phyloP scores from a whole-genome alignment of 2,888 invertebrate genomes.

The Philonicus albiceps region DNA sequence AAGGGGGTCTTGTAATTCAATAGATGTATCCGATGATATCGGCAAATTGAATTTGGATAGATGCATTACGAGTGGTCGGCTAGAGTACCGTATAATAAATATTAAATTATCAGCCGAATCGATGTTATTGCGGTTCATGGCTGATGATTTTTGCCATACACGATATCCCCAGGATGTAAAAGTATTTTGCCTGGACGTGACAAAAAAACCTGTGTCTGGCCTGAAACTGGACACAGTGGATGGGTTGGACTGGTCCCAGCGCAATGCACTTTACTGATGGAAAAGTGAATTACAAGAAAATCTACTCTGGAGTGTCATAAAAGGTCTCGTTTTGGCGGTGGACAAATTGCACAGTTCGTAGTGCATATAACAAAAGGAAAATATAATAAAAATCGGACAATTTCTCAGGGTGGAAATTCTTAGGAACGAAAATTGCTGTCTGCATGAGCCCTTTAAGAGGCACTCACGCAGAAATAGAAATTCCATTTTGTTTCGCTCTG shows the following conservation, averaged over 20 bases:
- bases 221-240: neutral
- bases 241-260: neutral
- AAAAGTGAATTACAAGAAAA: conserved; percentile 39
- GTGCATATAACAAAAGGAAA: conserved; percentile 13
- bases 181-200: conserved; percentile 11
- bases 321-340: conserved; percentile 1
- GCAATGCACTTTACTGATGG: conserved; percentile 27
- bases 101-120: conserved; percentile 20
- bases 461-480: conserved; percentile 31
- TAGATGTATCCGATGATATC: neutral
- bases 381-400: conserved; percentile 21
- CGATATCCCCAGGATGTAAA: neutral
- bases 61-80: neutral
- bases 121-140: neutral
- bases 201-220: neutral
- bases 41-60: neutral
- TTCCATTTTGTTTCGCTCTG: neutral
- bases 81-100: neutral
- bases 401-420: neutral
- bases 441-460: conserved; percentile 4
- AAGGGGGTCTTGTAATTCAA: neutral
- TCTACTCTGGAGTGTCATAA: conserved; percentile 30
- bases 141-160: conserved; percentile 5
- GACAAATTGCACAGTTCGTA: conserved; percentile 32
- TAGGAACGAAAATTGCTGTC: neutral